Evolutionary conservation across 1,140 invertebrate genomes (phyloP).

Genomic region (Oncopeltus fasciatus): DNA sequence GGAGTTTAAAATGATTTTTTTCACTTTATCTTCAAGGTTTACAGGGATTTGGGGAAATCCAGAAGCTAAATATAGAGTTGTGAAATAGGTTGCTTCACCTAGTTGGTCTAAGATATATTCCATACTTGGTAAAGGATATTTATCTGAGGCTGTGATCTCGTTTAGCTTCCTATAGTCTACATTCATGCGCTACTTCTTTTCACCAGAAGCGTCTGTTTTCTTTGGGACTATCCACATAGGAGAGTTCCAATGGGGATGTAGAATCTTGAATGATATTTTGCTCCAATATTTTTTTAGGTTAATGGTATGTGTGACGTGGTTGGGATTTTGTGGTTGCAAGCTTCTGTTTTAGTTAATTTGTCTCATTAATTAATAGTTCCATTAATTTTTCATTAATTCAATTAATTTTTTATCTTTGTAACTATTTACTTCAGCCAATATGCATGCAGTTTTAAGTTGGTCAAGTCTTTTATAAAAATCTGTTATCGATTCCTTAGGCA

Average conservation of each 20-base stretch:
- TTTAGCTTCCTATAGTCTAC: conserved; percentile 21
- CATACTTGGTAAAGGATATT: conserved; percentile 2
- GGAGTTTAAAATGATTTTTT: conserved; percentile 23
- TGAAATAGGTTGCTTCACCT: conserved; percentile 19
- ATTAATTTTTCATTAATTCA: no score
- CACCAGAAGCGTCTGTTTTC: conserved; percentile 20
- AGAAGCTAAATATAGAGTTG: conserved; percentile 19
- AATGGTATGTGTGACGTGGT: conserved; percentile 8
- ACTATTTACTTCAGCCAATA: no score
- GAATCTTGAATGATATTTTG: conserved; percentile 25
- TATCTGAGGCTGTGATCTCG: not conserved
- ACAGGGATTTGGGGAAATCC: conserved; percentile 28
- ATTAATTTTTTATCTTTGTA: no score
- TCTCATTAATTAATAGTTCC: no score
- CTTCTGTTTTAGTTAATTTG: not conserved
- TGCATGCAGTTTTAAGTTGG: no score
- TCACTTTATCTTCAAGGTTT: conserved; percentile 15
- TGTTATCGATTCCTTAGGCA: no score
- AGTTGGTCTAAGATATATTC: not conserved
- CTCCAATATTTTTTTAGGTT: no score
- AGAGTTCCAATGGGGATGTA: conserved; percentile 15
- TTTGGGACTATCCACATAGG: conserved; percentile 22
- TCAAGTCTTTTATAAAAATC: no score
- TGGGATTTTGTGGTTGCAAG: not conserved
- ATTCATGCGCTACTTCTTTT: conserved; percentile 19